Conservation (phyloP, 1,140 invertebrate species). For the Hormaphis cornu region DNA sequence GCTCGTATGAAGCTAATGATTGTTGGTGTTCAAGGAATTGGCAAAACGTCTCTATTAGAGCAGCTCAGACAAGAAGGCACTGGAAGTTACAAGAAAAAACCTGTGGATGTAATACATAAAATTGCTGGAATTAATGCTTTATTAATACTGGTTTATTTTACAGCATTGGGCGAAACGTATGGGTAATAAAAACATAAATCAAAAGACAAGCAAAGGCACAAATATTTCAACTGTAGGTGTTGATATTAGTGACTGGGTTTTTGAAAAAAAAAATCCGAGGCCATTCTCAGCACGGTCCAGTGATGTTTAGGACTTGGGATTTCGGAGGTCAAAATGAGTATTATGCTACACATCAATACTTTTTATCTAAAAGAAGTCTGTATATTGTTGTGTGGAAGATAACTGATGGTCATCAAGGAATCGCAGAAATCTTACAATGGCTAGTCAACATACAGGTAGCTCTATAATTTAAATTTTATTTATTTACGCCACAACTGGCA, state of each 20-base stretch:
- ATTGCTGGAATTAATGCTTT: not conserved
- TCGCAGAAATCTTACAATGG: conserved; percentile 88
- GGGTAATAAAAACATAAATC: conserved; percentile 74
- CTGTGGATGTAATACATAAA: conserved; percentile 53
- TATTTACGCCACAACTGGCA: no score
- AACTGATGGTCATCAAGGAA: conserved; percentile 80
- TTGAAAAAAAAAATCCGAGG: conserved; percentile 68
- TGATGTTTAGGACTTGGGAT: conserved; percentile 97
- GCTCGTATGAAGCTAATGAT: conserved; percentile 96
- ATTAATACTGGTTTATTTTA: conserved; percentile 36
- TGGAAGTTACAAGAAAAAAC: conserved; percentile 61
- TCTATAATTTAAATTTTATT: not conserved
- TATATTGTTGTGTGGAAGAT: conserved; percentile 95
- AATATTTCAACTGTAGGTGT: conserved; percentile 93
- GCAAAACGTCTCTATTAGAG: conserved; percentile 87
- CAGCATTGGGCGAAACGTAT: conserved; percentile 88
- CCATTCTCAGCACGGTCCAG: conserved; percentile 67
- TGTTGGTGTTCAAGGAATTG: conserved; percentile 89
- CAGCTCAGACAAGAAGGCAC: conserved; percentile 77
- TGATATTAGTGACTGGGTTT: conserved; percentile 90
- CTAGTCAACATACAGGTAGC: conserved; percentile 79
- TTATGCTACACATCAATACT: conserved; percentile 97
- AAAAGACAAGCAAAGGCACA: conserved; percentile 59
- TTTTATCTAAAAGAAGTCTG: conserved; percentile 87
- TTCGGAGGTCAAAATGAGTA: conserved; percentile 96